These are phyloP conservation scores for Anagrus nilaparvatae DNA, from an alignment of 1,140 invertebrate genomes.

Conservation along the genomic window DNA sequence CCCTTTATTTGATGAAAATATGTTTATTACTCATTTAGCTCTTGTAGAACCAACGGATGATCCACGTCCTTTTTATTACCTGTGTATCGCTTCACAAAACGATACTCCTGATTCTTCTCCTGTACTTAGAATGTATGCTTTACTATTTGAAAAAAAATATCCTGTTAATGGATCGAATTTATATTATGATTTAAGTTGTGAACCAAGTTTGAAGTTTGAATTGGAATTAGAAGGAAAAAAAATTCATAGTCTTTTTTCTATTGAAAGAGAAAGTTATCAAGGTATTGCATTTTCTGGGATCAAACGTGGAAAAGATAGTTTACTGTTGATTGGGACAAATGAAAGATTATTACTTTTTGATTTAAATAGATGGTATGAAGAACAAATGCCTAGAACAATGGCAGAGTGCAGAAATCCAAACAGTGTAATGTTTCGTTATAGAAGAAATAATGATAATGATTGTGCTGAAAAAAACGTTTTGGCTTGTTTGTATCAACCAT, in stretches of 20 bases:
- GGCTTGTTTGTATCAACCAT: constrained; percentile 24
- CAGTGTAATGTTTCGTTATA: constrained; percentile 31
- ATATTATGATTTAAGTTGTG: constrained; percentile 31
- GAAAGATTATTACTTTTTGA: constrained; percentile 64
- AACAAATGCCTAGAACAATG: constrained; percentile 68
- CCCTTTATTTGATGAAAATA: constrained; percentile 30
- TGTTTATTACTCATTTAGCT: constrained; percentile 45
- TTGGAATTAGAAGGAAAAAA: constrained; percentile 27
- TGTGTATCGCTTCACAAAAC: constrained; percentile 46
- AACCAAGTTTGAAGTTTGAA: constrained; percentile 37
- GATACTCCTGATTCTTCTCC: constrained; percentile 18
- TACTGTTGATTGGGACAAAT: constrained; percentile 30
- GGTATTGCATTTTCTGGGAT: constrained; percentile 25
- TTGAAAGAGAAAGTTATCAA: constrained; percentile 41
- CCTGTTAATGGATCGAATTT: constrained; percentile 23
- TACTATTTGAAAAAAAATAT: constrained; percentile 30
- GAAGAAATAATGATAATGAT: constrained; percentile 18
- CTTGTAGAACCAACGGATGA: constrained; percentile 62
- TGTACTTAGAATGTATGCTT: constrained; percentile 33
- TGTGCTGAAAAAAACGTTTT: constrained; percentile 36
- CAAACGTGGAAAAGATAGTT: constrained; percentile 30
- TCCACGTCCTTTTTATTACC: constrained; percentile 55
- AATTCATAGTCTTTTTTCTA: constrained; percentile 41
- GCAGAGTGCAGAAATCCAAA: constrained; percentile 33
- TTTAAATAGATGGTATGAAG: constrained; percentile 91